A percentile compares a stretch with the other conserved stretches of the same genome.
Conservation (phyloP, 2,888 invertebrate species). For the Eupithecia insigniata region DNA sequence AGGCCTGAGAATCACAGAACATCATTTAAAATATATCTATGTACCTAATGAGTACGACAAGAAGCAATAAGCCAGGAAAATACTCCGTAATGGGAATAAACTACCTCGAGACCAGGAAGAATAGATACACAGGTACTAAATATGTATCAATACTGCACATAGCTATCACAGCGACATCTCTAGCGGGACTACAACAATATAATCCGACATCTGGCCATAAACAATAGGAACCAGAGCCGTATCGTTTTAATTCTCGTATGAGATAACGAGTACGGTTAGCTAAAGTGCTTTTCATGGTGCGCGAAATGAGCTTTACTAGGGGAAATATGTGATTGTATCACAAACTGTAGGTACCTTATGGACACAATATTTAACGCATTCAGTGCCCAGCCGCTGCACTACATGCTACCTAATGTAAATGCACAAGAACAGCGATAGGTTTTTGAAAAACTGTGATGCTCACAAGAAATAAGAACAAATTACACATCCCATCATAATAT, state of each 20-base stretch:
- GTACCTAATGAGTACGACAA: not conserved
- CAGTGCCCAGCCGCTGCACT: not conserved
- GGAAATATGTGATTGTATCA: not conserved
- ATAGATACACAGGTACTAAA: conserved; percentile 6
- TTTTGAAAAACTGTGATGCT: no score
- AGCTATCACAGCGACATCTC: conserved; percentile 30
- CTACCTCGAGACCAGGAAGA: conserved; percentile 11
- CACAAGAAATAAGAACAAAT: no score
- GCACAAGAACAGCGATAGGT: no score
- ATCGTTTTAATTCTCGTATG: conserved; percentile 21
- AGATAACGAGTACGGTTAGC: conserved; percentile 11
- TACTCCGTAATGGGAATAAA: not conserved
- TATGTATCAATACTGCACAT: conserved; percentile 21
- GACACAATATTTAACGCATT: not conserved
- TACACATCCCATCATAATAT: no score
- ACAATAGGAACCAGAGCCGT: conserved; percentile 25
- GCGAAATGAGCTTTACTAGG: not conserved
- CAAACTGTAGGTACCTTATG: not conserved
- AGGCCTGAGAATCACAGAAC: not conserved
- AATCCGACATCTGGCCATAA: conserved; percentile 27
- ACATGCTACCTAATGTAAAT: not conserved
- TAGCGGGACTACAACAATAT: conserved; percentile 32
- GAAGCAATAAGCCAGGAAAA: not conserved
- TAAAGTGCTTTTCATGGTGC: conserved; percentile 5
- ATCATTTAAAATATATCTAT: not conserved